Evolutionary conservation across 2,113 vertebrate genomes (phyloP).

Genomic region (Pontoporia blainvillei): DNA sequence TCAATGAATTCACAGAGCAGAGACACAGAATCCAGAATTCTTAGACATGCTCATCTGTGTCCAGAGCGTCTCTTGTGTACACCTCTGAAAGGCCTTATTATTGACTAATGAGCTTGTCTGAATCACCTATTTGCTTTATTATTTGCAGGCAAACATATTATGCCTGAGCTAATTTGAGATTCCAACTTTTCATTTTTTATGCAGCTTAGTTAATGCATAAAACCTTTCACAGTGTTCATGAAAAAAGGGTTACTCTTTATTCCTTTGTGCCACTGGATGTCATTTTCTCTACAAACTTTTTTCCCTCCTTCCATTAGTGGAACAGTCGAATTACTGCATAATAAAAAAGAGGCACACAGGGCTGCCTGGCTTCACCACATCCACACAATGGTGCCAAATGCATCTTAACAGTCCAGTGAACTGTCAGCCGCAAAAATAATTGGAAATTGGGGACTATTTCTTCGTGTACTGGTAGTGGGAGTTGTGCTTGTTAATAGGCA

Average conservation of each 20-base stretch:
- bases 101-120: constrained; percentile 74
- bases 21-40: constrained; percentile 34
- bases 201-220: constrained; percentile 60
- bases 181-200: constrained; percentile 67
- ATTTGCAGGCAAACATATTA: constrained; percentile 73
- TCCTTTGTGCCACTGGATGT: constrained; percentile 65
- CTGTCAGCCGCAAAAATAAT: constrained; percentile 82
- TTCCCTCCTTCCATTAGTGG: constrained; percentile 74
- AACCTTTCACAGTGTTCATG: constrained; percentile 51
- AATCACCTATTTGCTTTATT: constrained; percentile 73
- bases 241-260: constrained; percentile 67
- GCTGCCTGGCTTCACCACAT: constrained; percentile 76
- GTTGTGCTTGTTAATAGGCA: constrained; percentile 79
- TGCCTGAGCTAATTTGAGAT: constrained; percentile 65
- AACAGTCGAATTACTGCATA: constrained; percentile 80
- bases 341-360: constrained; percentile 67
- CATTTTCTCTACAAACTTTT: constrained; percentile 69
- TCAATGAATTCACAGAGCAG: constrained; percentile 45
- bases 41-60: neutral
- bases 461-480: constrained; percentile 67
- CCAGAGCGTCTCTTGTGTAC: constrained; percentile 29
- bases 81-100: constrained; percentile 65
- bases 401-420: constrained; percentile 83
- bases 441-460: constrained; percentile 82
- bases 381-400: constrained; percentile 77